These are phyloP conservation scores for Scaptomyza tumidula DNA, from an alignment of 2,888 invertebrate species.

Conservation along the genomic window DNA sequence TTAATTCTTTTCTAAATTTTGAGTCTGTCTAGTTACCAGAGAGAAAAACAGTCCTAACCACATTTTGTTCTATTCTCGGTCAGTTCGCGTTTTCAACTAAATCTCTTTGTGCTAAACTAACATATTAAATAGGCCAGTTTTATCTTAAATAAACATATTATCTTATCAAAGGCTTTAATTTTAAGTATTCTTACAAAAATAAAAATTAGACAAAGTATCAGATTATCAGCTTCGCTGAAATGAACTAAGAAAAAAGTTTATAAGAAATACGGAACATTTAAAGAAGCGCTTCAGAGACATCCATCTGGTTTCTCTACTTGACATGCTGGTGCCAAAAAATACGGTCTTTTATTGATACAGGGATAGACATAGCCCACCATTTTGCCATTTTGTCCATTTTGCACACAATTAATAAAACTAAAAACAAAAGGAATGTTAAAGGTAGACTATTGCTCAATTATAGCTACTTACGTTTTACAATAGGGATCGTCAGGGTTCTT, in stretches of 20 bases:
- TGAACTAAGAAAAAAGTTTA: neutral
- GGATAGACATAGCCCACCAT: neutral
- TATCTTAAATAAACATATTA: slow-evolving; percentile 6
- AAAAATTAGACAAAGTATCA: neutral
- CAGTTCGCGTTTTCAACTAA: slow-evolving; percentile 30
- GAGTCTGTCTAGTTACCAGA: slow-evolving; percentile 51
- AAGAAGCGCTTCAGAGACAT: slow-evolving; percentile 24
- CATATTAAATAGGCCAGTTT: slow-evolving; percentile 24
- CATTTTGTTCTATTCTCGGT: slow-evolving; percentile 28
- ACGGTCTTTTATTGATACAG: slow-evolving; percentile 3
- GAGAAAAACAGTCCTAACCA: slow-evolving; percentile 39
- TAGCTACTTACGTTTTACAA: slow-evolving; percentile 40
- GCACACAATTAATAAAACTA: slow-evolving; percentile 17
- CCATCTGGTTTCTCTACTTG: slow-evolving; percentile 18
- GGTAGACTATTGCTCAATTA: neutral
- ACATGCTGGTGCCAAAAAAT: slow-evolving; percentile 31
- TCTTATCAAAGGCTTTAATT: neutral
- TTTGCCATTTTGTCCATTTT: slow-evolving; percentile 8
- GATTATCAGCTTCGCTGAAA: too few species aligned
- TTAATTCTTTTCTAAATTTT: neutral
- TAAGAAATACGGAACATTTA: neutral
- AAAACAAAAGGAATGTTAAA: neutral
- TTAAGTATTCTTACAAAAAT: neutral
- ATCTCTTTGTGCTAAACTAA: neutral
- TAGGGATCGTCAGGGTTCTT: slow-evolving; percentile 44